Percentiles rank a stretch among this genome's conserved stretches.
phyloP scores from a whole-genome alignment of 2,797 vertebrate species.

The Heterohyrax brucei region DNA sequence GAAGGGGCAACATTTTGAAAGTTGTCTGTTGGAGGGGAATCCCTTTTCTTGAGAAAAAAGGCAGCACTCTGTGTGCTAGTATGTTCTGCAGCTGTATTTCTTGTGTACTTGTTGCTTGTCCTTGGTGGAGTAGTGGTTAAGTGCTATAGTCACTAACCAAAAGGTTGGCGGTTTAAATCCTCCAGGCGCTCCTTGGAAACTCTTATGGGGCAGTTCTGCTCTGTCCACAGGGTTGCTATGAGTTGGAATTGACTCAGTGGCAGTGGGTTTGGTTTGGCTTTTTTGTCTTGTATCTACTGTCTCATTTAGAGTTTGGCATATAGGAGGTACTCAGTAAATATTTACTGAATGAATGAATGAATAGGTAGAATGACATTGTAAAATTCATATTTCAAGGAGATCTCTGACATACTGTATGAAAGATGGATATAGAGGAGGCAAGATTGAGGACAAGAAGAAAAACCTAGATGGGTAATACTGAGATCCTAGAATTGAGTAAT shows the following conservation, averaged over 20 bases:
- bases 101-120: not conserved
- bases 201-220: too few species aligned
- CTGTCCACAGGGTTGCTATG: too few species aligned
- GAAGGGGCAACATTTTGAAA: slow-evolving; percentile 52
- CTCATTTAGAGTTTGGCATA: not conserved
- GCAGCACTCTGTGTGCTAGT: not conserved
- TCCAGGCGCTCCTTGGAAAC: too few species aligned
- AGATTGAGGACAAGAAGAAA: not conserved
- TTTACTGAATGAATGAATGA: slow-evolving; percentile 55
- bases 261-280: too few species aligned
- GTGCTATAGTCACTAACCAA: too few species aligned
- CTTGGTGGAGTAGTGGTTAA: too few species aligned
- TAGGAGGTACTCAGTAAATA: slow-evolving; percentile 9
- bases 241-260: too few species aligned
- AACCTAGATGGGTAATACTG: not conserved
- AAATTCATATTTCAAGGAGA: slow-evolving; percentile 56
- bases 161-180: too few species aligned
- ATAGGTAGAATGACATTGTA: not conserved
- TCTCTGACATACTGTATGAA: not conserved
- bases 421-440: slow-evolving; percentile 3
- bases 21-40: not conserved
- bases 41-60: not conserved
- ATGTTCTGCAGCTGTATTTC: not conserved
- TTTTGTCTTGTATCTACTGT: not conserved
- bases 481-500: not conserved